These are phyloP conservation scores for Platynereis dumerilii DNA, from an alignment of 2,888 invertebrate genomes.

Conservation along the genomic window DNA sequence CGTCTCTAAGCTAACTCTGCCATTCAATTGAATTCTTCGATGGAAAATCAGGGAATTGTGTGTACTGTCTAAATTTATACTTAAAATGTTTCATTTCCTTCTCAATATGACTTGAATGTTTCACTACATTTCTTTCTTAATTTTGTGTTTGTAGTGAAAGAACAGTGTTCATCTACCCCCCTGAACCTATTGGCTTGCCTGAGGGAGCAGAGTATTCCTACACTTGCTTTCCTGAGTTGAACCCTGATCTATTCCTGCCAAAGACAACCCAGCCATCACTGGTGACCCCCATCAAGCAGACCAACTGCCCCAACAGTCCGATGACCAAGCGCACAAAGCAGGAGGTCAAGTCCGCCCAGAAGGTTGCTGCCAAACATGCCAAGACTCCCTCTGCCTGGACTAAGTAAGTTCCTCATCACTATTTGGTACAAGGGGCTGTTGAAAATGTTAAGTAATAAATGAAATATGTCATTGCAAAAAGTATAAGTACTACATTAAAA, in stretches of 20 bases:
- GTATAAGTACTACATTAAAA: too few relatives aligned
- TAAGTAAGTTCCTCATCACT: too few relatives aligned
- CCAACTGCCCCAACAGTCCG: slow-evolving; percentile 73
- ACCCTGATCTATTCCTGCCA: slow-evolving; percentile 64
- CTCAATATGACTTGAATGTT: too few relatives aligned
- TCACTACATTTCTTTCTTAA: too few relatives aligned
- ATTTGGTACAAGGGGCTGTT: too few relatives aligned
- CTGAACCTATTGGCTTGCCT: slow-evolving; percentile 72
- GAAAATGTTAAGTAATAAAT: not conserved
- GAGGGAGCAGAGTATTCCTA: slow-evolving; percentile 55
- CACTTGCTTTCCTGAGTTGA: slow-evolving; percentile 54
- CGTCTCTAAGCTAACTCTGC: too few relatives aligned
- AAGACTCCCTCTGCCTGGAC: slow-evolving; percentile 89
- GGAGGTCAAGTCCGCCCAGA: slow-evolving; percentile 91
- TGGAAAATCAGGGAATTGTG: too few relatives aligned
- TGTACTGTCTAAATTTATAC: too few relatives aligned
- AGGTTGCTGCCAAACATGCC: slow-evolving; percentile 72
- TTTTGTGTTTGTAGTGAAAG: slow-evolving; percentile 80
- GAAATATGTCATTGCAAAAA: too few relatives aligned
- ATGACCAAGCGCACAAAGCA: slow-evolving; percentile 93
- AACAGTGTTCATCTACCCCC: slow-evolving; percentile 93
- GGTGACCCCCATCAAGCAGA: slow-evolving; percentile 34
- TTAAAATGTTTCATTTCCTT: too few relatives aligned
- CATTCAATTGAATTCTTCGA: too few relatives aligned
- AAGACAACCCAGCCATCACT: not conserved